Conservation (phyloP, 2,113 vertebrate genomes). For the Rhinichthys klamathensis region DNA sequence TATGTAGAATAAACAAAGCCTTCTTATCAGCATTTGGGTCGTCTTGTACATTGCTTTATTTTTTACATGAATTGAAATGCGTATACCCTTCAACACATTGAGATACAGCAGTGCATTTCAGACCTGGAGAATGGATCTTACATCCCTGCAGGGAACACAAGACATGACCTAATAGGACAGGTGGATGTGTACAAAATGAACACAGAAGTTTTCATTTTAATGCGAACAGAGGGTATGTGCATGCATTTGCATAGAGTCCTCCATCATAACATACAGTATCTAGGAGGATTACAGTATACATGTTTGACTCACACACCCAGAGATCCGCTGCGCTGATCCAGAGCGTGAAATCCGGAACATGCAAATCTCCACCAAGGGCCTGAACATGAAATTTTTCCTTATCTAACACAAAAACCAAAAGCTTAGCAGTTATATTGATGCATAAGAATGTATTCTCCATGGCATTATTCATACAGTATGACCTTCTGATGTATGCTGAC, state of each 20-base stretch:
- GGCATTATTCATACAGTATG: background rate
- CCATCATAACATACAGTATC: background rate
- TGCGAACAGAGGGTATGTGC: background rate
- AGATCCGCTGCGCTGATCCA: background rate
- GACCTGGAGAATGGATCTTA: background rate
- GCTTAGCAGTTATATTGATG: background rate
- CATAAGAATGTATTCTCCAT: background rate
- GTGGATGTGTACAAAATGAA: constrained; percentile 6
- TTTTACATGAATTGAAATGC: constrained; percentile 38
- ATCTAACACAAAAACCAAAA: background rate
- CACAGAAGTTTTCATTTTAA: constrained; percentile 1
- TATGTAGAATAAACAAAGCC: constrained; percentile 16
- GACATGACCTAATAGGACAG: constrained; percentile 29
- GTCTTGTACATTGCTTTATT: constrained; percentile 18
- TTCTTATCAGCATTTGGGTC: constrained; percentile 28
- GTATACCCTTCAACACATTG: background rate
- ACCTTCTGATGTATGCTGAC: constrained; percentile 1
- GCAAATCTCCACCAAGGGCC: background rate
- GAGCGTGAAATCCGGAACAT: background rate
- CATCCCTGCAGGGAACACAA: background rate
- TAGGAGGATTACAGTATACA: background rate
- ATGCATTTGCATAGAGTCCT: background rate
- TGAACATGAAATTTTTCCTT: background rate
- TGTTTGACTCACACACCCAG: background rate
- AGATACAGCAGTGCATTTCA: background rate